phyloP scores from a whole-genome alignment of 2,797 vertebrate genomes.

The Lates japonicus region DNA sequence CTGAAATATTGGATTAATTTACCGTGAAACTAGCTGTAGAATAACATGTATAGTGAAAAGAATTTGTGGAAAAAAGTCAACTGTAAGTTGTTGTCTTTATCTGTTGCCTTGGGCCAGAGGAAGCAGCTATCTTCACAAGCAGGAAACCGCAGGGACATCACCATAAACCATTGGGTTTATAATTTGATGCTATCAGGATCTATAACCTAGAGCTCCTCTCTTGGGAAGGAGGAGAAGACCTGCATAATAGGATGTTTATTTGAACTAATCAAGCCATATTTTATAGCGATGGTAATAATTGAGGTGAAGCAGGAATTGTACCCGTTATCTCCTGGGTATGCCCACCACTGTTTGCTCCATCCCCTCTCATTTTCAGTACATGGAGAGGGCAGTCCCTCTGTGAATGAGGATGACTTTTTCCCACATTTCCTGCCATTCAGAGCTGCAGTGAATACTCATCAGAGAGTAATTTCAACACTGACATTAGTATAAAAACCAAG shows the following conservation, averaged over 20 bases:
- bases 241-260: conserved; percentile 27
- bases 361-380: conserved; percentile 16
- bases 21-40: background rate
- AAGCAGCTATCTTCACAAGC: background rate
- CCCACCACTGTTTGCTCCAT: background rate
- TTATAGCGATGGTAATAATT: conserved; percentile 15
- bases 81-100: conserved; percentile 4
- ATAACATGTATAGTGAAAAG: background rate
- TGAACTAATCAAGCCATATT: conserved; percentile 24
- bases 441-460: conserved; percentile 19
- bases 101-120: background rate
- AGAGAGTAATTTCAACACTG: conserved; percentile 3
- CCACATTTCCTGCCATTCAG: conserved; percentile 7
- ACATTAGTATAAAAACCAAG: background rate
- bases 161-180: conserved; percentile 12
- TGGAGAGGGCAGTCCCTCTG: background rate
- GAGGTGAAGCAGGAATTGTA: conserved; percentile 4
- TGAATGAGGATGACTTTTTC: background rate
- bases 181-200: conserved; percentile 26
- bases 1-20: background rate
- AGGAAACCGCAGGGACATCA: conserved; percentile 21
- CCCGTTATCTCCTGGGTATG: background rate
- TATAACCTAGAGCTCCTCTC: conserved; percentile 16
- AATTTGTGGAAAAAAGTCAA: background rate
- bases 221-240: background rate